These are phyloP conservation scores for Zapus hudsonius DNA, from an alignment of 2,113 vertebrate species.

Conservation along the genomic window DNA sequence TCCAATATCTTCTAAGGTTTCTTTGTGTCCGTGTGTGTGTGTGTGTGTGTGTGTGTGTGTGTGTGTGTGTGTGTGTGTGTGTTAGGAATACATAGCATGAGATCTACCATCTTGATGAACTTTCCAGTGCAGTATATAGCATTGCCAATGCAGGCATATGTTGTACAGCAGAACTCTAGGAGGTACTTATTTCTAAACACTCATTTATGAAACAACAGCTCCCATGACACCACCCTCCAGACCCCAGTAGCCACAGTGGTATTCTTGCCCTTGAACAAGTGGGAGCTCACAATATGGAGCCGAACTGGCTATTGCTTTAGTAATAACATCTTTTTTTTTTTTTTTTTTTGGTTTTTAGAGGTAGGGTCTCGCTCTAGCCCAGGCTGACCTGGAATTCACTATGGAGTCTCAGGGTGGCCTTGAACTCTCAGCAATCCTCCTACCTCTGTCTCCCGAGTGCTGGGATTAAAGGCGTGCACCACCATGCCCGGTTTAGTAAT, in stretches of 20 bases:
- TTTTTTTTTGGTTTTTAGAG: too few relatives aligned
- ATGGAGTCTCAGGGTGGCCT: too few relatives aligned
- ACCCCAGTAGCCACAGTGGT: not conserved
- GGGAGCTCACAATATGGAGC: not conserved
- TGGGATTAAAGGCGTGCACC: too few relatives aligned
- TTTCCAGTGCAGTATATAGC: not conserved
- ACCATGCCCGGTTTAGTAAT: too few relatives aligned
- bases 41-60: not conserved
- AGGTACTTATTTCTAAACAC: not conserved
- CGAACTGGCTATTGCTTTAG: not conserved
- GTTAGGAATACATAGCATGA: not conserved
- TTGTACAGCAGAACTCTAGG: not conserved
- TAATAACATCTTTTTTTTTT: not conserved
- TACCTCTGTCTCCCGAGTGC: too few relatives aligned
- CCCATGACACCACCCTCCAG: not conserved
- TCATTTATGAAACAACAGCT: not conserved
- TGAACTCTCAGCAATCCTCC: too few relatives aligned
- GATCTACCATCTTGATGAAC: not conserved
- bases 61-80: not conserved
- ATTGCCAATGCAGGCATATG: not conserved
- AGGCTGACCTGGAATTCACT: too few relatives aligned
- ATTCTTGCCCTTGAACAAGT: not conserved
- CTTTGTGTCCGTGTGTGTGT: not conserved
- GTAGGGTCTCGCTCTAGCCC: too few relatives aligned
- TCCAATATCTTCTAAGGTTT: not conserved